A percentile compares a stretch with the other conserved stretches of the same genome.
phyloP scores from a whole-genome alignment of 1,140 invertebrate genomes.

The Bombus superbus region DNA sequence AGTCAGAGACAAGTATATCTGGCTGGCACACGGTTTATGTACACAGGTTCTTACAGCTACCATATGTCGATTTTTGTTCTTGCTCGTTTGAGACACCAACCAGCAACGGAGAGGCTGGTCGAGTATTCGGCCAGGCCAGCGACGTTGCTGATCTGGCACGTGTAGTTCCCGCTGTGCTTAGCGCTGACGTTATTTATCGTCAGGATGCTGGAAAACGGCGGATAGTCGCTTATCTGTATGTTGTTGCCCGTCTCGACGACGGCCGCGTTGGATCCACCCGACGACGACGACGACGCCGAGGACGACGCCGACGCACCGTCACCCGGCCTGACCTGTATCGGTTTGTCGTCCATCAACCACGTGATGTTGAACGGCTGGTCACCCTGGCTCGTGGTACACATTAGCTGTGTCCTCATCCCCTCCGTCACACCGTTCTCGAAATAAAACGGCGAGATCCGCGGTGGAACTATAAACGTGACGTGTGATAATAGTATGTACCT shows the following conservation, averaged over 20 bases:
- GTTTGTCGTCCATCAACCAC: constrained; percentile 85
- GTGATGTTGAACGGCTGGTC: constrained; percentile 85
- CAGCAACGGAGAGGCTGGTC: constrained; percentile 85
- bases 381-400: constrained; percentile 86
- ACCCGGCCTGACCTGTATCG: constrained; percentile 71
- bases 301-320: constrained; percentile 63
- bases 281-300: constrained; percentile 48
- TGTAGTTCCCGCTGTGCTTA: constrained; percentile 87
- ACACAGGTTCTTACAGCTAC: constrained; percentile 68
- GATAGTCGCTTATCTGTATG: constrained; percentile 83
- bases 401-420: constrained; percentile 86
- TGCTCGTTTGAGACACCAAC: constrained; percentile 75
- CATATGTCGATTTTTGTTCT: constrained; percentile 62
- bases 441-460: constrained; percentile 84
- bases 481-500: constrained; percentile 65
- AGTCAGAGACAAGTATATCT: constrained; percentile 25
- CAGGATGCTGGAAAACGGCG: constrained; percentile 84
- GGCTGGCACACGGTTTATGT: constrained; percentile 58
- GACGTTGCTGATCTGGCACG: constrained; percentile 86
- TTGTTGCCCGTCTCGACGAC: constrained; percentile 68
- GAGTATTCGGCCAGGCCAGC: constrained; percentile 85
- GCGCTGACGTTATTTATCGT: constrained; percentile 86
- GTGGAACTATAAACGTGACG: constrained; percentile 84
- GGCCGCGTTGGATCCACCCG: constrained; percentile 48
- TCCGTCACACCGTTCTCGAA: constrained; percentile 84